These are phyloP conservation scores for Pseudococcus longispinus DNA, from an alignment of 2,888 invertebrate genomes.

Conservation along the genomic window DNA sequence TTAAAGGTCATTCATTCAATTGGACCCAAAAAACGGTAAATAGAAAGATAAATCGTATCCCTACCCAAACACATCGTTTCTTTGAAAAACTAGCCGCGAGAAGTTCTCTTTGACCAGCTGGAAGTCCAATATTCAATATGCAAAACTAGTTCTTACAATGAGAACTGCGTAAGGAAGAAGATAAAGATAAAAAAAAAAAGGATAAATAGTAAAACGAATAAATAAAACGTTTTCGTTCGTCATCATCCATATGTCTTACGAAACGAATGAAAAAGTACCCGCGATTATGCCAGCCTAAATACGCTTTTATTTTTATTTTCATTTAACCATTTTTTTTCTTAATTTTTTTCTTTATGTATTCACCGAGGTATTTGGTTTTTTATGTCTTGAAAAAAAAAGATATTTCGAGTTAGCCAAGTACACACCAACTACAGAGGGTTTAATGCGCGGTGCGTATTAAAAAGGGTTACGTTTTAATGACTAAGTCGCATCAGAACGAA, in stretches of 20 bases:
- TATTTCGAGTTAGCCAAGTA: neutral
- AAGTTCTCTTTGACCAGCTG: slow-evolving; percentile 46
- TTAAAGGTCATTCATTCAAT: neutral
- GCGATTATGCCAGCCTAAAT: slow-evolving; percentile 2
- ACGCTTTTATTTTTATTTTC: slow-evolving; percentile 3
- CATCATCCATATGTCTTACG: slow-evolving; percentile 11
- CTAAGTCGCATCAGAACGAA: neutral
- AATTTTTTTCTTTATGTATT: neutral
- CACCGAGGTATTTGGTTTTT: neutral
- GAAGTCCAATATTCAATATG: slow-evolving; percentile 51
- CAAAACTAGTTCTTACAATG: slow-evolving; percentile 52
- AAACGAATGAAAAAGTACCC: neutral
- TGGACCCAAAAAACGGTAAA: neutral
- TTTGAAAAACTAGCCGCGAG: slow-evolving; percentile 5
- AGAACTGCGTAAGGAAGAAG: slow-evolving; percentile 35
- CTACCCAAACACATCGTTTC: neutral
- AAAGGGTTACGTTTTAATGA: slow-evolving; percentile 6
- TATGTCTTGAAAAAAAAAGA: neutral
- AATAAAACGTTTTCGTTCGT: slow-evolving; percentile 8
- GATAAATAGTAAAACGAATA: slow-evolving; percentile 30
- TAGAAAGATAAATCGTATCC: neutral
- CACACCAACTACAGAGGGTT: neutral
- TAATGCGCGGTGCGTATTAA: neutral
- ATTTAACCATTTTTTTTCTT: neutral
- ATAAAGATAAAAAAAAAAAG: slow-evolving; percentile 41